A percentile compares a stretch with the other conserved stretches of the same genome.
These are phyloP conservation scores for Orchestes rusci DNA, from an alignment of 2,888 invertebrate species.

Conservation along the genomic window DNA sequence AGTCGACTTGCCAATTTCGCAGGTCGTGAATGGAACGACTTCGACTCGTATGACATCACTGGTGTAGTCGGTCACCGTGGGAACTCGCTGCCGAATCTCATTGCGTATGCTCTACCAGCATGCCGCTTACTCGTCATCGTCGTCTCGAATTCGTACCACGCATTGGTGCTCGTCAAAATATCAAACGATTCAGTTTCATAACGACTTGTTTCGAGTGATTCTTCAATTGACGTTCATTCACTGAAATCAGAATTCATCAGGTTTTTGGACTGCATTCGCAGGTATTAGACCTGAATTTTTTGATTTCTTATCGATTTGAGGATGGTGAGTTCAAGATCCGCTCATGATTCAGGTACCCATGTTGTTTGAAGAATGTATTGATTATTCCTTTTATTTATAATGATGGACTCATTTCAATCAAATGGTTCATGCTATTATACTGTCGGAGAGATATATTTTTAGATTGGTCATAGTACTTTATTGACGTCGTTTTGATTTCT, in stretches of 20 bases:
- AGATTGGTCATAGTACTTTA: too few relatives aligned
- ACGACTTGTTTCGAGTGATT: constrained; percentile 19
- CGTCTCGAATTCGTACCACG: constrained; percentile 34
- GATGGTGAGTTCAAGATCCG: too few relatives aligned
- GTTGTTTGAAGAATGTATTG: too few relatives aligned
- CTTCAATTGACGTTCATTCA: constrained; percentile 10
- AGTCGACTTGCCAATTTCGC: too few relatives aligned
- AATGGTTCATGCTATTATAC: too few relatives aligned
- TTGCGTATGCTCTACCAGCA: constrained; percentile 35
- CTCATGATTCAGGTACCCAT: too few relatives aligned
- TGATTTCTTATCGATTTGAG: too few relatives aligned
- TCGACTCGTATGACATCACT: constrained; percentile 39
- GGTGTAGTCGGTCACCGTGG: constrained; percentile 41
- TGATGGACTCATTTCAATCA: too few relatives aligned
- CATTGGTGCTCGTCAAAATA: constrained; percentile 27
- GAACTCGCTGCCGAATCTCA: constrained; percentile 37
- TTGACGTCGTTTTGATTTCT: too few relatives aligned
- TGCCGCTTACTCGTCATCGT: constrained; percentile 32
- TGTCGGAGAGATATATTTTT: too few relatives aligned
- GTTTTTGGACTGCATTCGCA: constrained; percentile 3
- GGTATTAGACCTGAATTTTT: too few relatives aligned
- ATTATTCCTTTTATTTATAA: too few relatives aligned
- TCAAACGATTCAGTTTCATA: constrained; percentile 25
- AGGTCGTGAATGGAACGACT: constrained; percentile 21
- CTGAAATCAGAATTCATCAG: constrained; percentile 2